phyloP scores from a whole-genome alignment of 2,888 invertebrate species.

The Chalcis sispes region DNA sequence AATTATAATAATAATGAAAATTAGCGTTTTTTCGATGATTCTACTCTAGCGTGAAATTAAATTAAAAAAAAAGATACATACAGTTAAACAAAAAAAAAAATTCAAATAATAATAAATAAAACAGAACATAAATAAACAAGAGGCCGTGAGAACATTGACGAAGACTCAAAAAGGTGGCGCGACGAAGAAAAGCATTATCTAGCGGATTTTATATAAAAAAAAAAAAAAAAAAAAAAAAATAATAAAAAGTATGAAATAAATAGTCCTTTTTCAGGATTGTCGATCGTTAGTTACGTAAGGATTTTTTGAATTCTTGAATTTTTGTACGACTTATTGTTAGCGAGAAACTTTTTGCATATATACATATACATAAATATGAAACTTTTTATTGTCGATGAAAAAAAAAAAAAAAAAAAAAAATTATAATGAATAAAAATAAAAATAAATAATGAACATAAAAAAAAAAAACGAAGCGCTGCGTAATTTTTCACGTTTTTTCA shows the following conservation, averaged over 20 bases:
- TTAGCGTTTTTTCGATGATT: conserved; percentile 49
- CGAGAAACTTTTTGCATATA: conserved; percentile 47
- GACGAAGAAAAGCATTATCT: conserved; percentile 40
- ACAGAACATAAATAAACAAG: conserved; percentile 18
- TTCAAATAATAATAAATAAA: conserved; percentile 23
- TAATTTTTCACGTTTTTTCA: conserved; percentile 54
- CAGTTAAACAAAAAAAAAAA: no score
- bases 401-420: conserved; percentile 36
- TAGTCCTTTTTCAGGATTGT: conserved; percentile 49
- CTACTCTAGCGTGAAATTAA: conserved; percentile 19
- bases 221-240: conserved; percentile 19
- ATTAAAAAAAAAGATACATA: conserved; percentile 33
- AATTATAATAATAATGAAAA: conserved; percentile 46
- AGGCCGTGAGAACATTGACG: conserved; percentile 20
- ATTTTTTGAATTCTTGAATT: conserved; percentile 55
- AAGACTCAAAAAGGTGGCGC: conserved; percentile 10
- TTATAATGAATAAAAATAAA: no score
- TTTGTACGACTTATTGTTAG: conserved; percentile 54
- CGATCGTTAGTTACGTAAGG: conserved; percentile 52
- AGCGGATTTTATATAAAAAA: conserved; percentile 39
- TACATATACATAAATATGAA: conserved; percentile 35
- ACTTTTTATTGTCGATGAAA: conserved; percentile 47
- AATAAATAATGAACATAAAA: conserved; percentile 23
- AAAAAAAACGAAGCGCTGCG: conserved; percentile 39
- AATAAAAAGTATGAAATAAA: conserved; percentile 23